Base-by-base conservation (phyloP, 1,140 invertebrate species). In the Drosophila sucinea region DNA sequence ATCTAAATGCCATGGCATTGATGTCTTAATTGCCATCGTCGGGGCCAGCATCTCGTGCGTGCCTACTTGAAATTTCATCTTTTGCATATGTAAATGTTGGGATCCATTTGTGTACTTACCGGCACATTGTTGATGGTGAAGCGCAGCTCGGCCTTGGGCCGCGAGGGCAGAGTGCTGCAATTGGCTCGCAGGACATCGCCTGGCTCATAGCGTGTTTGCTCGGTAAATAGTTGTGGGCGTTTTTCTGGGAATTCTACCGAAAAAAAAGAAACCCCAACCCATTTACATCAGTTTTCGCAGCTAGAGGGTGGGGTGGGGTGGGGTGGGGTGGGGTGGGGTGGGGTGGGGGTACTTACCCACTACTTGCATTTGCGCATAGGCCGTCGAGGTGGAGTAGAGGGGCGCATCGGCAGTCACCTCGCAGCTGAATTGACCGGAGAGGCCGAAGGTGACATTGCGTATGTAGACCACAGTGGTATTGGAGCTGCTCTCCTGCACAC, bases 331-430 rank as follows among this genome's bases (percentile, higher is more conserved):
- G 23, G 6, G 2, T 38, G 3, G 35, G 35, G 35, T 33, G 33
- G 33, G 33, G 6, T 7, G 17, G 23, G 6, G 23, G 1, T 66
- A 94, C 95, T 95, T 93, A 97, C 96, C 94, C 65, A 96, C 94
- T 79, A 97, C 95, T 75, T 94, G 94, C 79, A 97, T 94, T 70
- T 94, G 93, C 77, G 94, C 94, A 60, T 93, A 93, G 54, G 93
- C 95, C 11, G 93, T 93, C 75, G 94, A 93, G 0, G 96, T 97
- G 23, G 94, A 94, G 81, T 97, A 97, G 30, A 94, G 94, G 4
- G 96, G 96, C 3, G 94, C 94, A 82, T 97, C 96, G 4, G 96
- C 96, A 0, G 96, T 96, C 47, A 97, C 96, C 93, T 98, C 96
- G 90, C 97, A 98, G 87, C 95, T 96, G 92, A 97, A 96, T 92